Evolutionary conservation across 2,113 vertebrate genomes (phyloP).

Genomic region (Melanocharis versteri): DNA sequence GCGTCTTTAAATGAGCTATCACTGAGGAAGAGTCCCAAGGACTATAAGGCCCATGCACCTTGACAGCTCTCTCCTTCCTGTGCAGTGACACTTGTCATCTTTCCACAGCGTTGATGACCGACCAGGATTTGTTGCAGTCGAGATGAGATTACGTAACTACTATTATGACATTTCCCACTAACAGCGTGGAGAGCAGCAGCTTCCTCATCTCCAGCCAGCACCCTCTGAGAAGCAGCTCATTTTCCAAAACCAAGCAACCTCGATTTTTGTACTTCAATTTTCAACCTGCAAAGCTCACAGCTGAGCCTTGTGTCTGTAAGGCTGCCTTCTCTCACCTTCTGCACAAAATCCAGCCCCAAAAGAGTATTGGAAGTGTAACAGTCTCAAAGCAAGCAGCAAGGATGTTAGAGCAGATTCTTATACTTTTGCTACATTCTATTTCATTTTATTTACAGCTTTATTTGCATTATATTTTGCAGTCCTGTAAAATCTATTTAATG

Average conservation of each 20-base stretch:
- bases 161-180: conserved; percentile 92
- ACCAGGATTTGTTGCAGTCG: conserved; percentile 82
- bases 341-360: not conserved
- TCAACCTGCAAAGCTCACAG: not conserved
- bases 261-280: not conserved
- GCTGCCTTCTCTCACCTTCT: not conserved
- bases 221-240: not conserved
- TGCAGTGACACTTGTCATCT: not conserved
- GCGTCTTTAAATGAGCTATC: not conserved
- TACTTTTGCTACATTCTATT: not conserved
- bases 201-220: not conserved
- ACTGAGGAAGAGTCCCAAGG: too few relatives aligned
- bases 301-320: not conserved
- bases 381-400: not conserved
- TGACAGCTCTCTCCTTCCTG: not conserved
- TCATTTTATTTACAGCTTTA: not conserved
- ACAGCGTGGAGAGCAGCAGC: not conserved
- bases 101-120: conserved; percentile 80
- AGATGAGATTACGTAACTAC: conserved; percentile 86
- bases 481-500: not conserved
- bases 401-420: not conserved
- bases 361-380: not conserved
- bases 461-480: not conserved
- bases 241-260: not conserved
- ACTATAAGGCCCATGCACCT: too few relatives aligned